These are phyloP conservation scores for Thalpophila matura DNA, from an alignment of 2,888 invertebrate genomes.

Conservation along the genomic window DNA sequence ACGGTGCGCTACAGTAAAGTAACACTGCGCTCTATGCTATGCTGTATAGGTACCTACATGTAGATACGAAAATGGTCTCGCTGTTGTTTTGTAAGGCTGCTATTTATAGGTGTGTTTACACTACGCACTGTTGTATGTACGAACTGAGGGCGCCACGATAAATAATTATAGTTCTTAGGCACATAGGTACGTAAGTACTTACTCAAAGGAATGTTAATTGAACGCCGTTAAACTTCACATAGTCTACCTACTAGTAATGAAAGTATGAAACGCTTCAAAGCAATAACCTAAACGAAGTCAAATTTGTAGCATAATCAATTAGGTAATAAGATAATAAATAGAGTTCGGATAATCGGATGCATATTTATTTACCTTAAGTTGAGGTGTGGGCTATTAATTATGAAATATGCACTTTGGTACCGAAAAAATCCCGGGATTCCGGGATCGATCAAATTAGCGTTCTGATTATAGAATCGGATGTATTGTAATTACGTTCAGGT, in stretches of 20 bases:
- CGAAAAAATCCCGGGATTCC: too few species aligned
- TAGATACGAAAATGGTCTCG: slow-evolving; percentile 66
- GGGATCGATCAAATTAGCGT: too few species aligned
- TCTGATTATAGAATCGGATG: too few species aligned
- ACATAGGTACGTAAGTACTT: too few species aligned
- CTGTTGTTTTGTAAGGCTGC: slow-evolving; percentile 72
- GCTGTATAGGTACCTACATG: too few species aligned
- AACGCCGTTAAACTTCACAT: slow-evolving; percentile 22
- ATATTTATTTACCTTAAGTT: too few species aligned
- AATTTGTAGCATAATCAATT: slow-evolving; percentile 15
- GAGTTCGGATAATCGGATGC: too few species aligned
- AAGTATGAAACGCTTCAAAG: slow-evolving; percentile 3
- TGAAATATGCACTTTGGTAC: too few species aligned
- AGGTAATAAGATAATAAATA: too few species aligned
- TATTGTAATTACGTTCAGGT: too few species aligned
- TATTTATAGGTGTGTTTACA: slow-evolving; percentile 79
- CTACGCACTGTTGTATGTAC: slow-evolving; percentile 66
- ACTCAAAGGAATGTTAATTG: slow-evolving; percentile 30
- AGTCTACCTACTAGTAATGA: slow-evolving; percentile 4
- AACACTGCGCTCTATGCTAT: too few species aligned
- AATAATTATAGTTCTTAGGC: slow-evolving; percentile 54
- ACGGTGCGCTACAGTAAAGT: slow-evolving; percentile 15
- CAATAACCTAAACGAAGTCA: slow-evolving; percentile 6
- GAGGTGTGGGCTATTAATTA: too few species aligned
- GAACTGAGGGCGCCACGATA: slow-evolving; percentile 61